phyloP scores from a whole-genome alignment of 2,797 vertebrate genomes.

The Enoplosus armatus region DNA sequence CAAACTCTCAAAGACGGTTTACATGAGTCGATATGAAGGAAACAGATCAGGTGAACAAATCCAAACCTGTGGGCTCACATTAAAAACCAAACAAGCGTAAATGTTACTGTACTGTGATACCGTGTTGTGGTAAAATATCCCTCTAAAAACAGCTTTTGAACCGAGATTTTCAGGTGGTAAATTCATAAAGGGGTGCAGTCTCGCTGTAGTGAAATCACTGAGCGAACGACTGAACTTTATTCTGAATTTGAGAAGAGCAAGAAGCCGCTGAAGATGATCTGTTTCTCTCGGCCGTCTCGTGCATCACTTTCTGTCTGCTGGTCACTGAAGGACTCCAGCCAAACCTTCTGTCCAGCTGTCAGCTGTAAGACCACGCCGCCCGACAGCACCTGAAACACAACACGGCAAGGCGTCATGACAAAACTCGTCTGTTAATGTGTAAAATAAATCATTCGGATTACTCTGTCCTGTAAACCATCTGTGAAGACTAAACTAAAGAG shows the following conservation, averaged over 20 bases:
- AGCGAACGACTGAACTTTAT: neutral
- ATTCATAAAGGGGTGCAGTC: neutral
- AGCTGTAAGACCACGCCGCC: constrained; percentile 71
- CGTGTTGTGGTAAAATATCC: neutral
- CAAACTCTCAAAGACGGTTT: neutral
- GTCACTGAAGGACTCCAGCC: constrained; percentile 64
- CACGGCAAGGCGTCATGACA: neutral
- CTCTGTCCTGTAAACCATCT: neutral
- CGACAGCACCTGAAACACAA: constrained; percentile 67
- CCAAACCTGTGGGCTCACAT: neutral
- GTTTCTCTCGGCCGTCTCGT: constrained; percentile 3
- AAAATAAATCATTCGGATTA: neutral
- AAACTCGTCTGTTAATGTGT: neutral
- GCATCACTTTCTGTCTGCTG: fast-evolving
- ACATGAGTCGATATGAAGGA: constrained; percentile 3
- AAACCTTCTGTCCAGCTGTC: constrained; percentile 34
- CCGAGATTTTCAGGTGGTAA: neutral
- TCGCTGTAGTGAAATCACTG: neutral
- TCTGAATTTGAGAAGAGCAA: constrained; percentile 47
- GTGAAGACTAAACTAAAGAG: neutral
- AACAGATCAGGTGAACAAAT: neutral
- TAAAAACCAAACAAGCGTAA: neutral
- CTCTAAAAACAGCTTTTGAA: neutral
- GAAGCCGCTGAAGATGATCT: constrained; percentile 76
- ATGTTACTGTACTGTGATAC: neutral